Base-by-base conservation (phyloP, 2,797 vertebrate species). In the Sebastes wilsoni region DNA sequence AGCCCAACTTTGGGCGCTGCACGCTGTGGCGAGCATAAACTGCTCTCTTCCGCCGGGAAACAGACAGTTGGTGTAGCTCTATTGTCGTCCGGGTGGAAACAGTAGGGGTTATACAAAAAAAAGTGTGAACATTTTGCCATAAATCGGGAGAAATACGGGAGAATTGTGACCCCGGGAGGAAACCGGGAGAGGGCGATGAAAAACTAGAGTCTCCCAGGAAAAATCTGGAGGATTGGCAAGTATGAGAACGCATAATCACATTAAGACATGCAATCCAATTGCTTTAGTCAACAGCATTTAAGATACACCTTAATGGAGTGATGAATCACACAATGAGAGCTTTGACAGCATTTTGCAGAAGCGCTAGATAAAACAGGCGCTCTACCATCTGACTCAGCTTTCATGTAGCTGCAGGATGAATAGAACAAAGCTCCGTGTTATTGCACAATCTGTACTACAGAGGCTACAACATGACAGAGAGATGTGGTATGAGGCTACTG, bases 301-400 rank as follows among this genome's bases (percentile, higher is more conserved):
- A 72, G 59, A 79, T 32, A 49, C 65, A 84, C 59, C 69, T 73
- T 81, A 86, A 82, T 82, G 58, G 69, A 82, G 79, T 65, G 67
- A 84, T 85, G 77, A 79, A 71, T 91, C 66, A 70, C 56, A 59
- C 54, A 55, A 60, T n/a, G 25, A 18, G 46, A 83, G 66, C 56
- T 62, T 59, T 30, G 69, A 67, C 55, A 69, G 54, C 62, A 55
- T 83, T 81, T 81, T 72, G 27, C 55, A 80, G 66, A 38, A 60
- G 61, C 14, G 66, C 55, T 70, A 71, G 77, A 88, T 61, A 81
- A 88, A 91, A 79, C 16, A 72, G 36, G 27, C 71, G 70, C 56
- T 52, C 18, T 11, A 49, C 34, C 58, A 62, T 84, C 60, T 74
- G 79, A 90, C 59, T 91, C 83, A 78, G 80, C 76, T 75, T 81